Conservation (phyloP, 64 coral and sea anemone genomes). For the Montipora capricornis region DNA sequence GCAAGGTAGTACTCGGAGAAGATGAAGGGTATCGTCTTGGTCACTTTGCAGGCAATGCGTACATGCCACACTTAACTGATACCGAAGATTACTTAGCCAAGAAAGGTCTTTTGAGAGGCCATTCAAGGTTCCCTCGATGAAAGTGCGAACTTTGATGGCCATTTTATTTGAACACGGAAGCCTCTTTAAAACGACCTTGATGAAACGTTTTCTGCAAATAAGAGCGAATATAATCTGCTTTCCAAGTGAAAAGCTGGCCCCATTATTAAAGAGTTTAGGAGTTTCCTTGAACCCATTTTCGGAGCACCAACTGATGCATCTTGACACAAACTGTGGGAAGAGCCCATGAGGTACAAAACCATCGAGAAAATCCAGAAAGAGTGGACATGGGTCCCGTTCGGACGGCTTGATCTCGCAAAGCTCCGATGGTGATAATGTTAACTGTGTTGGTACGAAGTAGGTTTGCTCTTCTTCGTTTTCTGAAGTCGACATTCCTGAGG, state of each 20-base stretch:
- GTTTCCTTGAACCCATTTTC: neutral
- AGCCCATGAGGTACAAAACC: slow-evolving; percentile 63
- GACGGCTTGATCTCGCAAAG: slow-evolving; percentile 42
- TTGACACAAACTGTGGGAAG: slow-evolving; percentile 36
- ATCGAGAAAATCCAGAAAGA: slow-evolving; percentile 41
- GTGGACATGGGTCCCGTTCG: slow-evolving; percentile 11
- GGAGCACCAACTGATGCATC: slow-evolving; percentile 39
- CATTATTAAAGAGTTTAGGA: neutral
- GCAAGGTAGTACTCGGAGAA: neutral
- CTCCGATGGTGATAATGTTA: slow-evolving; percentile 25
- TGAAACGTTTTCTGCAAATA: neutral
- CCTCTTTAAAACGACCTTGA: slow-evolving; percentile 15
- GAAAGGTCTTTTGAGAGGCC: neutral
- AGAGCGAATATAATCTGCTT: neutral
- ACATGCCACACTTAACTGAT: slow-evolving; percentile 30
- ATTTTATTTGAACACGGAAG: neutral
- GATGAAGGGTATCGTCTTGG: slow-evolving; percentile 29
- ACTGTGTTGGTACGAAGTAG: slow-evolving; percentile 64
- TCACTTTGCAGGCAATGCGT: neutral
- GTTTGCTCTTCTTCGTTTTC: neutral
- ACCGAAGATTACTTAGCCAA: slow-evolving; percentile 16
- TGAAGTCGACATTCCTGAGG: neutral
- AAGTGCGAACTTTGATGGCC: neutral
- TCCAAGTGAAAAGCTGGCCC: neutral
- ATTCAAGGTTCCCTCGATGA: slow-evolving; percentile 18